Evolutionary conservation across 2,888 invertebrate species (phyloP).

Genomic region (Lysandra coridon): DNA sequence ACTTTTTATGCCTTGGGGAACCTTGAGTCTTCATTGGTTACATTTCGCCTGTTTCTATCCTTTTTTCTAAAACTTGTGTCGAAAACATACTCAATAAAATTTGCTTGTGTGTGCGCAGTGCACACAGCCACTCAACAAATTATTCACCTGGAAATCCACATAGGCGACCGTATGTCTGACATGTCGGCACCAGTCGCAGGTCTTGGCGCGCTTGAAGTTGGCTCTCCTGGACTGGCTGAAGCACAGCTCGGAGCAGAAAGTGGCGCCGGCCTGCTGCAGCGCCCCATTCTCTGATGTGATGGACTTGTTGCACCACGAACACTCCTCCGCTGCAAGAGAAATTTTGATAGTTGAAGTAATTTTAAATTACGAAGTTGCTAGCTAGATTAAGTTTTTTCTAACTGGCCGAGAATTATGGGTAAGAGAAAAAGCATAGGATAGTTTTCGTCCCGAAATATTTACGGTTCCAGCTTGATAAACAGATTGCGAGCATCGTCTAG

Average conservation of each 20-base stretch:
- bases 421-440: too few relatives aligned
- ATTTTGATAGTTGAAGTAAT: neutral
- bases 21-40: too few relatives aligned
- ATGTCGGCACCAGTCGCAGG: conserved; percentile 96
- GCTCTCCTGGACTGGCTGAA: conserved; percentile 94
- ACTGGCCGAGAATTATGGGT: neutral
- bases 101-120: too few relatives aligned
- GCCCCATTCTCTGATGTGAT: conserved; percentile 78
- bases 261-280: conserved; percentile 75
- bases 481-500: too few relatives aligned
- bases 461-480: too few relatives aligned
- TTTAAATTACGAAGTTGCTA: neutral
- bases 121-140: neutral
- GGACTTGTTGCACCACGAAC: conserved; percentile 88
- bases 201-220: conserved; percentile 93
- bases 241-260: conserved; percentile 93
- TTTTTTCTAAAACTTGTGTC: too few relatives aligned
- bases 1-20: too few relatives aligned
- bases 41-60: too few relatives aligned
- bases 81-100: too few relatives aligned
- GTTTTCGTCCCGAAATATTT: too few relatives aligned
- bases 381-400: neutral
- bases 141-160: conserved; percentile 89
- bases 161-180: conserved; percentile 94
- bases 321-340: conserved; percentile 71